Conservation (phyloP, 2,113 vertebrate genomes). For the Saccopteryx leptura region DNA sequence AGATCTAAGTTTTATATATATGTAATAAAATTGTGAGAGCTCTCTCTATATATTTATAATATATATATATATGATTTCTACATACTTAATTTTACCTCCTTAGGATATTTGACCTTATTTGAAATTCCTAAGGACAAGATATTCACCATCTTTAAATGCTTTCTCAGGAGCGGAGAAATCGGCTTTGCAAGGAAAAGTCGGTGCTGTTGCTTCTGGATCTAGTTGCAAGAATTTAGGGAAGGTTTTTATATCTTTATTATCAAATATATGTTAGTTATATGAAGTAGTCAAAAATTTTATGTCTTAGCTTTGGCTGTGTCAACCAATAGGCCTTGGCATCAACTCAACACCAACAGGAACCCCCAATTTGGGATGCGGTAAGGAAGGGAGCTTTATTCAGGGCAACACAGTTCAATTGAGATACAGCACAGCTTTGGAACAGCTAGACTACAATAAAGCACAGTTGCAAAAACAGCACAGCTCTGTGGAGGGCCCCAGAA, state of each 20-base stretch:
- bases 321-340: neutral
- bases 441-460: neutral
- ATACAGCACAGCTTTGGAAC: neutral
- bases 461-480: neutral
- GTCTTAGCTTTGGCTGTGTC: neutral
- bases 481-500: neutral
- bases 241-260: constrained; percentile 6
- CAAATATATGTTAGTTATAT: neutral
- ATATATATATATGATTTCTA: neutral
- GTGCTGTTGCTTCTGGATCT: neutral
- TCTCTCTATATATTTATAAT: too few relatives aligned
- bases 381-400: neutral
- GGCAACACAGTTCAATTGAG: neutral
- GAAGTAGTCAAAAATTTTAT: neutral
- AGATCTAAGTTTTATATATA: neutral
- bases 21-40: too few relatives aligned
- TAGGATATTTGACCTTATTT: neutral
- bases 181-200: neutral
- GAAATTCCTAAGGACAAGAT: neutral
- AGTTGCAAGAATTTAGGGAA: neutral
- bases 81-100: neutral
- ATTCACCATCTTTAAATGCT: neutral
- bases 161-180: neutral
- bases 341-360: neutral
- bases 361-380: too few relatives aligned